phyloP scores from a whole-genome alignment of 2,113 vertebrate genomes.

The Arvicanthis niloticus region DNA sequence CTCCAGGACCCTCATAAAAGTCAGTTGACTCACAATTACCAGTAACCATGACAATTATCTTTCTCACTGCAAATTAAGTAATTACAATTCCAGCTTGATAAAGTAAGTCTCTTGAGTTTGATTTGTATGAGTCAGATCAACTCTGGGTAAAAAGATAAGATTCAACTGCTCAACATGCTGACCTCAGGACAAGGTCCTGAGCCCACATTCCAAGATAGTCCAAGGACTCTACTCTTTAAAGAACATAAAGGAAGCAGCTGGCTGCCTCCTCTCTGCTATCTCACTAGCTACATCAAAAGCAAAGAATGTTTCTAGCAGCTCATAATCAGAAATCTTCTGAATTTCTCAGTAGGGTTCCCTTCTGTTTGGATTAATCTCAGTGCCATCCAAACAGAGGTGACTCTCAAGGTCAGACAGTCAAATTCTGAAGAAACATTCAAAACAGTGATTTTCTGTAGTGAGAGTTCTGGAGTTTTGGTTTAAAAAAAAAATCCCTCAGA shows the following conservation, averaged over 20 bases:
- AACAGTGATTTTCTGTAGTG: background rate
- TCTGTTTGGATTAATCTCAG: background rate
- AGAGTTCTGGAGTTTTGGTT: no score
- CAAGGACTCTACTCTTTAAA: background rate
- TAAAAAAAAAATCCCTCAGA: no score
- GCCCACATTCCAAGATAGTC: background rate
- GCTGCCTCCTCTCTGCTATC: background rate
- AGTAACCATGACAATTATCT: background rate
- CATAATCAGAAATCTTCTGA: background rate
- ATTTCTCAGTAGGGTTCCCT: background rate
- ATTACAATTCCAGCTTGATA: constrained; percentile 35
- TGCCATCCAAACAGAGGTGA: background rate
- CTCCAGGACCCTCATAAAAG: background rate
- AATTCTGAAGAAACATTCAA: background rate
- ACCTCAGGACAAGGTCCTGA: constrained; percentile 9
- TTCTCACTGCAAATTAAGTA: constrained; percentile 30
- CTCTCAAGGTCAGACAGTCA: background rate
- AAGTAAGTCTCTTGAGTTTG: background rate
- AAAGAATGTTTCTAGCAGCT: background rate
- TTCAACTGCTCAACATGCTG: background rate
- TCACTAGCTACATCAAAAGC: background rate
- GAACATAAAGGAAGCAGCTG: background rate
- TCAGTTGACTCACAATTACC: background rate
- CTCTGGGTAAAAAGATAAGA: background rate
- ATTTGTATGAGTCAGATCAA: background rate